phyloP scores from a whole-genome alignment of 2,888 invertebrate genomes.

The Neoitamus cyanurus region DNA sequence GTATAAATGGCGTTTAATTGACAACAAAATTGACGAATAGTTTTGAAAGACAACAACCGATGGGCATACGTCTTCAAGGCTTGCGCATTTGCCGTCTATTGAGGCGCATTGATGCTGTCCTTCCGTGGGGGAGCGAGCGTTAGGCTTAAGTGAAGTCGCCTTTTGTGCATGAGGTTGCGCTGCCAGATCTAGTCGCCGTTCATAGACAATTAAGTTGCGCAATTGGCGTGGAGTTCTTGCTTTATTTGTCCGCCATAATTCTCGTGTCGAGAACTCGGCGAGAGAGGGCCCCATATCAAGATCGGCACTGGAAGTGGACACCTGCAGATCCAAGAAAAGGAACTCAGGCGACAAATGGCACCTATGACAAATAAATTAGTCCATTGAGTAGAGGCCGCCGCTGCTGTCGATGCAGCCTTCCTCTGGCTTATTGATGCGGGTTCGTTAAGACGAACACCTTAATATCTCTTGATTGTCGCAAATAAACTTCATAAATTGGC shows the following conservation, averaged over 20 bases:
- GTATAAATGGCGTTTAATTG: no score
- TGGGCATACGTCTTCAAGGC: neutral
- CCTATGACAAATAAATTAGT: conserved; percentile 41
- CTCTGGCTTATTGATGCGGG: conserved; percentile 25
- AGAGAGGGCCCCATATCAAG: conserved; percentile 16
- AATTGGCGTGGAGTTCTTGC: conserved; percentile 38
- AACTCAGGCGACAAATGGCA: conserved; percentile 38
- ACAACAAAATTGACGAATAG: neutral
- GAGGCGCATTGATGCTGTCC: neutral
- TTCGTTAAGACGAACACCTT: conserved; percentile 39
- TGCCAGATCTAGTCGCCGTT: neutral
- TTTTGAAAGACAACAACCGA: neutral
- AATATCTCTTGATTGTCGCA: conserved; percentile 43
- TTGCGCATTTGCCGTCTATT: neutral
- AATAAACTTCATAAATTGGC: conserved; percentile 47
- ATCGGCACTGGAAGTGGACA: conserved; percentile 29
- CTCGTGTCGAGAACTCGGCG: neutral
- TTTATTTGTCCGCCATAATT: conserved; percentile 39
- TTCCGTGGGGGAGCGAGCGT: neutral
- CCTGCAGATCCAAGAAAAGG: conserved; percentile 29
- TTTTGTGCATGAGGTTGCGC: neutral
- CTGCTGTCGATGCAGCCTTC: neutral
- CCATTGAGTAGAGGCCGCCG: neutral
- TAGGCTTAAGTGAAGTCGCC: neutral
- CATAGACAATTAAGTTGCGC: conserved; percentile 15